phyloP scores from a whole-genome alignment of 2,888 invertebrate species.

The Pilophorus perplexus region DNA sequence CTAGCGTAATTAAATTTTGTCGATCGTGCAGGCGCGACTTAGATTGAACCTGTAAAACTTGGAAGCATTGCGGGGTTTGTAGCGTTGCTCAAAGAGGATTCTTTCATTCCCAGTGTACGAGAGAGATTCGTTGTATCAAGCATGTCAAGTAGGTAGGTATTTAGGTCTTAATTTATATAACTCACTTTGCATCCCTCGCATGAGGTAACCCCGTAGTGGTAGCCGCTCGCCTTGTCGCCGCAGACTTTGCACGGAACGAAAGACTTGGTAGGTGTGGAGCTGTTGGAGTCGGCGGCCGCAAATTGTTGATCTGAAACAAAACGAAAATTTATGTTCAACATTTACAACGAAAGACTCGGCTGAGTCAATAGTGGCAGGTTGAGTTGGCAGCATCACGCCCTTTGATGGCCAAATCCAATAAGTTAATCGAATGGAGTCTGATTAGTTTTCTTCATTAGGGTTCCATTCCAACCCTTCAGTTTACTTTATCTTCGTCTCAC shows the following conservation, averaged over 20 bases:
- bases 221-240: constrained; percentile 92
- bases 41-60: too few relatives aligned
- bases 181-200: constrained; percentile 96
- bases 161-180: too few relatives aligned
- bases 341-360: neutral
- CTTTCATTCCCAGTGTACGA: neutral
- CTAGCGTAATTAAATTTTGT: too few relatives aligned
- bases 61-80: too few relatives aligned
- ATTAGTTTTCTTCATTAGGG: neutral
- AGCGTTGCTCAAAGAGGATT: too few relatives aligned
- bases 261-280: constrained; percentile 73
- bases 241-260: constrained; percentile 95
- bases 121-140: neutral
- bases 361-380: neutral
- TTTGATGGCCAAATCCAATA: neutral
- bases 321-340: constrained; percentile 36
- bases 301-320: constrained; percentile 66
- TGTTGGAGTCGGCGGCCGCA: constrained; percentile 76
- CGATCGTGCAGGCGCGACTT: too few relatives aligned
- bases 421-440: neutral
- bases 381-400: too few relatives aligned
- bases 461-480: too few relatives aligned
- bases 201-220: constrained; percentile 97
- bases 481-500: too few relatives aligned
- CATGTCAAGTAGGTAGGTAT: neutral